Evolutionary conservation across 2,888 invertebrate species (phyloP), one percentile per base, ranked within the genome.

Genomic region (Aricia artaxerxes): DNA sequence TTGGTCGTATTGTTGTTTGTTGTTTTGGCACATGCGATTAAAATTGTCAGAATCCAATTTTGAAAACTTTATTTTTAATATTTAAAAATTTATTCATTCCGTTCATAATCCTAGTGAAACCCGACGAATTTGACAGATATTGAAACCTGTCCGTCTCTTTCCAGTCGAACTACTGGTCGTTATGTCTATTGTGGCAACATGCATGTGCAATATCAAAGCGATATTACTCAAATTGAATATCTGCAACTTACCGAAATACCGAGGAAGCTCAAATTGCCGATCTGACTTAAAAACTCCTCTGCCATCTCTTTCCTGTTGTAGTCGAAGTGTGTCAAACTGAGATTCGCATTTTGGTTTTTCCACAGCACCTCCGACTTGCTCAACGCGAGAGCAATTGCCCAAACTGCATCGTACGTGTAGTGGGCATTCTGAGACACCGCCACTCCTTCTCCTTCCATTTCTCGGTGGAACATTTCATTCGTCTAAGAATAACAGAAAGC

Each of bases 321-420:
- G 86, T 96, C 96, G 87, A 97, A 98, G 80, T 96, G 91, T 77
- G 95, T 95, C 73, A 97, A 90, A 0, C 90, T 91, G 49, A 89
- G 84, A 61, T 85, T 89, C 5, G 85, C 88, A 64, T 86, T 85
- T 11, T 82, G 86, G 83, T 87, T 91, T 24, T 93, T 93, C 94
- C 96, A 96, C 78, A 94, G 91, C 35, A 94, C 91, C 85, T 97
- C 96, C 0, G 97, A 96, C 80, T 95, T 95, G 80, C 95, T 95
- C 78, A 98, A 89, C 0, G 97, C 97, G 40, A 98, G 87, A 0
- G 98, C 98, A 84, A 98, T 97, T 0, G 98, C 96, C 98, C 98
- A 98, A 0, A 98, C 97, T 0, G 98, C 98, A 87, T 98, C 98
- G 88, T 98, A 98, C 0, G 97, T 97, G 86, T 97, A 97, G 0